Percentiles rank a stretch among this genome's conserved stretches.
Conservation (phyloP, 2,888 invertebrate genomes). For the Erannis defoliaria region DNA sequence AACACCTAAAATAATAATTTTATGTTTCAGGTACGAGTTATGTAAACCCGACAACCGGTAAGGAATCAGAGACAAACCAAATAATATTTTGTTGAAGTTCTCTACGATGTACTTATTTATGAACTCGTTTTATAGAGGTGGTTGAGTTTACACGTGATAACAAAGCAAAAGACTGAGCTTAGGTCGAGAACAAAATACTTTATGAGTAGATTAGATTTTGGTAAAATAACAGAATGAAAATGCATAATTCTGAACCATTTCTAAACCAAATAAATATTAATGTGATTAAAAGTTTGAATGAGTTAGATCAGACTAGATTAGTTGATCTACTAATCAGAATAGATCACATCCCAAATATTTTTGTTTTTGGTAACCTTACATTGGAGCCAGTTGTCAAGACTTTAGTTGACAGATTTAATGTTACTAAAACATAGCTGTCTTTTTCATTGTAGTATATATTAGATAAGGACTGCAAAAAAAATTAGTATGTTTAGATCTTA, state of each 20-base stretch:
- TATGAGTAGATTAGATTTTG: neutral
- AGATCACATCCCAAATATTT: too few species aligned
- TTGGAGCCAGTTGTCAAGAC: too few species aligned
- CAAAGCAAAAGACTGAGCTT: slow-evolving; percentile 3
- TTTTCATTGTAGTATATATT: too few species aligned
- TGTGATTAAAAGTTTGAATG: too few species aligned
- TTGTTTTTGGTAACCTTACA: too few species aligned
- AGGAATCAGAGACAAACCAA: slow-evolving; percentile 40
- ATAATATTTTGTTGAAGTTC: slow-evolving; percentile 30
- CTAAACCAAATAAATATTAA: neutral
- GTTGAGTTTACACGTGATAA: slow-evolving; percentile 18
- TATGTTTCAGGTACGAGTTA: slow-evolving; percentile 66
- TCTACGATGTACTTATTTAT: slow-evolving; percentile 19
- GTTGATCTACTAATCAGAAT: too few species aligned
- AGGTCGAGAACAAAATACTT: neutral
- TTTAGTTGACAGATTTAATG: too few species aligned
- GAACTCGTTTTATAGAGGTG: slow-evolving; percentile 17
- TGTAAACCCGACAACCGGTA: slow-evolving; percentile 61
- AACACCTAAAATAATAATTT: slow-evolving; percentile 23
- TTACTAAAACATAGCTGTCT: too few species aligned
- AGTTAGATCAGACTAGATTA: too few species aligned
- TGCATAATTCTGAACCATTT: too few species aligned
- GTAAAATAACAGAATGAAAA: neutral
- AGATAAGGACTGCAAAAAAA: too few species aligned
- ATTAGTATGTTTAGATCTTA: too few species aligned